Percentiles rank a stretch among this genome's conserved stretches.
Evolutionary conservation across 2,888 invertebrate species (phyloP).

Genomic region (Acleris sparsana): DNA sequence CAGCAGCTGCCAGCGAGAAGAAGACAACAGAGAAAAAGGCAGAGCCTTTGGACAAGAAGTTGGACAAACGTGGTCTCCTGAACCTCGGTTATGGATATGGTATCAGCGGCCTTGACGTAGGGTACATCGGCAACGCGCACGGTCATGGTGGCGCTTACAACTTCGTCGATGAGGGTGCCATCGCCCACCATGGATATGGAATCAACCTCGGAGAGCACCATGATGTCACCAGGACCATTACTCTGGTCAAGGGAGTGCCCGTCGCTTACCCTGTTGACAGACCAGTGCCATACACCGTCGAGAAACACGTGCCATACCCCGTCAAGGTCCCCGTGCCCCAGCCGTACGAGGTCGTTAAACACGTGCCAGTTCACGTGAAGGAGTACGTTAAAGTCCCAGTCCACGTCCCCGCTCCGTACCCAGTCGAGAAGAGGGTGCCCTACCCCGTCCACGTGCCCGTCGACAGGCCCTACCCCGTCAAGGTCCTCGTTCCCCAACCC

Average conservation of each 20-base stretch:
- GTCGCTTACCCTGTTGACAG: slow-evolving; percentile 86
- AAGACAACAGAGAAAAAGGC: slow-evolving; percentile 83
- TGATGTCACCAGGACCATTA: slow-evolving; percentile 85
- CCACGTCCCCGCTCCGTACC: slow-evolving; percentile 89
- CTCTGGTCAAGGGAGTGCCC: slow-evolving; percentile 86
- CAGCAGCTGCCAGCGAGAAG: slow-evolving; percentile 88
- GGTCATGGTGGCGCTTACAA: slow-evolving; percentile 82
- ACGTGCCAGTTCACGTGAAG: slow-evolving; percentile 89
- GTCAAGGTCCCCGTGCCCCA: slow-evolving; percentile 88
- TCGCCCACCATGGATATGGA: slow-evolving; percentile 48
- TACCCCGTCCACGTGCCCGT: slow-evolving; percentile 88
- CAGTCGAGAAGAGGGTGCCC: slow-evolving; percentile 90
- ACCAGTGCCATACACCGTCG: slow-evolving; percentile 85
- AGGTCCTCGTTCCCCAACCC: slow-evolving; percentile 90
- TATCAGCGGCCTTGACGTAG: slow-evolving; percentile 88
- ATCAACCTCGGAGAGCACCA: slow-evolving; percentile 71
- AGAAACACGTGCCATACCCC: slow-evolving; percentile 87
- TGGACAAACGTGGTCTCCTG: slow-evolving; percentile 91
- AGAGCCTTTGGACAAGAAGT: slow-evolving; percentile 88
- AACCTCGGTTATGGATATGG: slow-evolving; percentile 92
- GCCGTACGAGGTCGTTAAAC: slow-evolving; percentile 88
- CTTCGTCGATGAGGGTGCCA: slow-evolving; percentile 60
- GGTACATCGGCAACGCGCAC: slow-evolving; percentile 86
- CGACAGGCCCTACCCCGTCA: slow-evolving; percentile 90
- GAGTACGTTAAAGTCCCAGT: slow-evolving; percentile 91